Evolutionary conservation across 2,113 vertebrate species (phyloP).

Genomic region (Xyrauchen texanus): DNA sequence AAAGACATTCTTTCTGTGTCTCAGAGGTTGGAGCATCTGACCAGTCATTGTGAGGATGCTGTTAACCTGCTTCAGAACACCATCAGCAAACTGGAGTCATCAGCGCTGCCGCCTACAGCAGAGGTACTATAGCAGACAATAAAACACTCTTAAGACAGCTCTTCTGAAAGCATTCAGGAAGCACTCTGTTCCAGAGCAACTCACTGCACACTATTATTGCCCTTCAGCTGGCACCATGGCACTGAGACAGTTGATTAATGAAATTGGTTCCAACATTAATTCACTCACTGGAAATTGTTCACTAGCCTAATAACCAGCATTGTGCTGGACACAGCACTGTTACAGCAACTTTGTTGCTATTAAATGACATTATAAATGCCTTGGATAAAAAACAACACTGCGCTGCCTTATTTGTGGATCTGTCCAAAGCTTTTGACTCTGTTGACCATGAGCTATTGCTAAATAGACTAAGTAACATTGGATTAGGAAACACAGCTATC

Average conservation of each 20-base stretch:
- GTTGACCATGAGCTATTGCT: no score
- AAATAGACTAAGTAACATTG: no score
- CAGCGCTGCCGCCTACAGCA: conserved; percentile 45
- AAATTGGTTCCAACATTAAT: neutral
- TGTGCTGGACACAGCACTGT: no score
- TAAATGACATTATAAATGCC: no score
- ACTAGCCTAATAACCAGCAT: neutral
- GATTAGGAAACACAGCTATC: no score
- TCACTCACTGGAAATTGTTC: neutral
- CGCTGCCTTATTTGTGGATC: no score
- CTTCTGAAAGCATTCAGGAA: conserved; percentile 4
- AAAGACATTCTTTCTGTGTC: neutral
- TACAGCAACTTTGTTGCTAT: no score
- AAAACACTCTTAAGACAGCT: neutral
- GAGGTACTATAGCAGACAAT: conserved; percentile 46
- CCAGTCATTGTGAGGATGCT: conserved; percentile 76
- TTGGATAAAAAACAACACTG: no score
- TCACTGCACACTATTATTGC: no score
- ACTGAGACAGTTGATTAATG: neutral
- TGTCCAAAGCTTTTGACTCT: no score
- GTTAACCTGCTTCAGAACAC: conserved; percentile 79
- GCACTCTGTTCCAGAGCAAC: no score
- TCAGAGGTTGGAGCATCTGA: conserved; percentile 85
- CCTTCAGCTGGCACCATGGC: neutral
- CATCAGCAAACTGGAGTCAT: conserved; percentile 74